Conservation (phyloP, 2,888 invertebrate species). For the Hirtodrosophila cameraria region DNA sequence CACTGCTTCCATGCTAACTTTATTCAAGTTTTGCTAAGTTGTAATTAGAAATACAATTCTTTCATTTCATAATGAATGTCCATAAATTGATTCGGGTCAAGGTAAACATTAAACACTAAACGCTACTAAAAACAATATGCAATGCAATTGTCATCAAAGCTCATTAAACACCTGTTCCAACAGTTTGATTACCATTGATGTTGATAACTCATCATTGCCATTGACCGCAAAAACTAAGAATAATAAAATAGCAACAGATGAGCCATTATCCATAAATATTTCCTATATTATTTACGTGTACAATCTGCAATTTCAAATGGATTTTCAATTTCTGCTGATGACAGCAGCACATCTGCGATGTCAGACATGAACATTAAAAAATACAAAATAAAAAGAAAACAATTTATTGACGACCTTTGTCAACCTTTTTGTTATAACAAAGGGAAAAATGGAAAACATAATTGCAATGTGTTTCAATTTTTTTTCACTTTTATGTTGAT, state of each 20-base stretch:
- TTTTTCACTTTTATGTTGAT: slow-evolving; percentile 1
- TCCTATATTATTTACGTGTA: slow-evolving; percentile 18
- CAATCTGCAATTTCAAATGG: slow-evolving; percentile 53
- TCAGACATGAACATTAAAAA: slow-evolving; percentile 14
- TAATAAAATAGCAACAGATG: slow-evolving; percentile 1
- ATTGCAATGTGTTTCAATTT: slow-evolving; percentile 17
- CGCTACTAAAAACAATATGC: slow-evolving; percentile 11
- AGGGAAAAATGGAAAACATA: slow-evolving; percentile 15
- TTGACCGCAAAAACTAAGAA: slow-evolving; percentile 55
- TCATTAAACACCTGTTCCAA: slow-evolving; percentile 32
- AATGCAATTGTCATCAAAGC: slow-evolving; percentile 12
- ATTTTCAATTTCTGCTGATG: slow-evolving; percentile 59
- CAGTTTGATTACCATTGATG: slow-evolving; percentile 13
- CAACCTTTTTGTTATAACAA: slow-evolving; percentile 1
- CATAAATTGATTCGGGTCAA: too few relatives aligned
- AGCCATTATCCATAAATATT: slow-evolving; percentile 41
- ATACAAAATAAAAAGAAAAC: slow-evolving; percentile 1
- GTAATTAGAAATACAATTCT: too few relatives aligned
- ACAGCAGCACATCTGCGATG: slow-evolving; percentile 32
- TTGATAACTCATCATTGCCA: slow-evolving; percentile 23
- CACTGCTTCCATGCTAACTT: too few relatives aligned
- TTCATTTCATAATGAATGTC: too few relatives aligned
- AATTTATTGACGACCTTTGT: slow-evolving; percentile 1
- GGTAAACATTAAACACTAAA: too few relatives aligned
- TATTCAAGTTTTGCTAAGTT: too few relatives aligned